These are phyloP conservation scores for Campopleginae sp. DNA, from an alignment of 2,888 invertebrate genomes.

Conservation along the genomic window DNA sequence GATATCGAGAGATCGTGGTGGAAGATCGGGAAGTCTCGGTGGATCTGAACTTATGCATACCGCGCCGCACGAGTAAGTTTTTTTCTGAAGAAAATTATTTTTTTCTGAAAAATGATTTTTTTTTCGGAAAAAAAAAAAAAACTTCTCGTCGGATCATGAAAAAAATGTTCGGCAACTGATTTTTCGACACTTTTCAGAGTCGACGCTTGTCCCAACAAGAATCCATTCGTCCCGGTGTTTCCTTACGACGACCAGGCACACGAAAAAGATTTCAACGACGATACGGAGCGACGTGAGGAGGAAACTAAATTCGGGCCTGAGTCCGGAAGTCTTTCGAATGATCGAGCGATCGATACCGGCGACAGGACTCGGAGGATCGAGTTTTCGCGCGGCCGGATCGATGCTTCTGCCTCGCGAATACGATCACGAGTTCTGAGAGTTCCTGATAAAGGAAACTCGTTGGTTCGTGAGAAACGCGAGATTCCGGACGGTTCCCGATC, in stretches of 20 bases:
- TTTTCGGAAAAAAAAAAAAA: too few species aligned
- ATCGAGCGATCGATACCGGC: slow-evolving; percentile 38
- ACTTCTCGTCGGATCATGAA: neutral
- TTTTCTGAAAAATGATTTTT: neutral
- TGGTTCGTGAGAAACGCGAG: neutral
- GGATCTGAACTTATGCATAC: slow-evolving; percentile 80
- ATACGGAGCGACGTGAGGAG: neutral
- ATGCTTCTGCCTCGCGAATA: neutral
- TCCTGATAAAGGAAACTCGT: neutral
- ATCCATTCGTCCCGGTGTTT: slow-evolving; percentile 66
- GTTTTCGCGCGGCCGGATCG: neutral
- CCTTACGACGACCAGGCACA: slow-evolving; percentile 64
- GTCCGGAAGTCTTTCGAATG: neutral
- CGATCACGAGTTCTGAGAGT: neutral
- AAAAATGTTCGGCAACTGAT: neutral
- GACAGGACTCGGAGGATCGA: slow-evolving; percentile 32
- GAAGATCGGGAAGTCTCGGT: slow-evolving; percentile 79
- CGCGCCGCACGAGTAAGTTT: slow-evolving; percentile 80
- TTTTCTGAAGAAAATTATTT: neutral
- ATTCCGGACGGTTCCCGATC: neutral
- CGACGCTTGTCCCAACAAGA: slow-evolving; percentile 79
- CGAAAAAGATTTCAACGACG: slow-evolving; percentile 28
- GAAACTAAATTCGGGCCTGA: neutral
- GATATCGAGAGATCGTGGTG: slow-evolving; percentile 80
- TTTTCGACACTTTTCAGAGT: slow-evolving; percentile 70